Evolutionary conservation across 2,888 invertebrate genomes (phyloP).

Genomic region (Idaea straminata): DNA sequence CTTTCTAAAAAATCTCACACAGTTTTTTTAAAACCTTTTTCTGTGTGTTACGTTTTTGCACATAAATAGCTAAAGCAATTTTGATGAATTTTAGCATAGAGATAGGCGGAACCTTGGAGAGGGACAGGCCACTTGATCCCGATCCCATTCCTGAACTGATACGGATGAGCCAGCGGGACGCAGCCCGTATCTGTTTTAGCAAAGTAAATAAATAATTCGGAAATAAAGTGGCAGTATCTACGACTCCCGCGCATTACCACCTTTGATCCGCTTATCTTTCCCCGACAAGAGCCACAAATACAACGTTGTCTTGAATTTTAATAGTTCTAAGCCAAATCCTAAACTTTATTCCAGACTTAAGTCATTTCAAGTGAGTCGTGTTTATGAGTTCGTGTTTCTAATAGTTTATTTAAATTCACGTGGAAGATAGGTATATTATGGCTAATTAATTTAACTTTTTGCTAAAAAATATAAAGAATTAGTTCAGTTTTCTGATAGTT

Average conservation of each 20-base stretch:
- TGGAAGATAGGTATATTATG: not conserved
- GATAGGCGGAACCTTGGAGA: too few species aligned
- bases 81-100: too few species aligned
- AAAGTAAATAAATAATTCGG: not conserved
- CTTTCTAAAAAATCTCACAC: too few species aligned
- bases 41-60: too few species aligned
- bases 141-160: too few species aligned
- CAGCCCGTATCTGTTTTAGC: too few species aligned
- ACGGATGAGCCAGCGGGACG: too few species aligned
- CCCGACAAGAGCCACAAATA: slow-evolving; percentile 14
- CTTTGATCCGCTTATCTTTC: slow-evolving; percentile 42
- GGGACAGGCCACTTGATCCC: too few species aligned
- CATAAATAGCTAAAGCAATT: too few species aligned
- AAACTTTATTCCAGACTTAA: slow-evolving; percentile 5
- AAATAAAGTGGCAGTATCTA: not conserved
- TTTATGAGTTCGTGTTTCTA: slow-evolving; percentile 12
- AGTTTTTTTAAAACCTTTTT: too few species aligned
- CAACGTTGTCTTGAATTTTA: not conserved
- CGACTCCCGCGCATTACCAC: slow-evolving; percentile 30
- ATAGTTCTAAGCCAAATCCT: slow-evolving; percentile 9
- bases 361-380: slow-evolving; percentile 15
- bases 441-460: not conserved
- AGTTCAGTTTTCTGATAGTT: not conserved
- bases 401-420: not conserved
- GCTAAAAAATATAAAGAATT: not conserved